Evolutionary conservation across 2,797 vertebrate species (phyloP), one percentile per base, ranked within the genome.

Genomic region (Macropodus opercularis): DNA sequence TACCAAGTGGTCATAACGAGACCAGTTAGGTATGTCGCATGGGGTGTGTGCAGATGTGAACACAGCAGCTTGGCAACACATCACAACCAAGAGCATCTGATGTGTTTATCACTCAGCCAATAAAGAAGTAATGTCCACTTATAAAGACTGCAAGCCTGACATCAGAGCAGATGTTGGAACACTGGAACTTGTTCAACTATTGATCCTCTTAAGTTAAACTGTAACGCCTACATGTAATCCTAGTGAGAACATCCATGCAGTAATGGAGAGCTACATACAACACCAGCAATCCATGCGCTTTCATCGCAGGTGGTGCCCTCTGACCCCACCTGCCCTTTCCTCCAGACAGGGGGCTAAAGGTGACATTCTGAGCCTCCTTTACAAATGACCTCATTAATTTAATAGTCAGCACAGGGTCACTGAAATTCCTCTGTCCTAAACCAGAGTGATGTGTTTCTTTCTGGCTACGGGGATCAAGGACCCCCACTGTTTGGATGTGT

Each of bases 31-130:
- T 32, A 11, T 26, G 24, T 26, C 24, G 7, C 31, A 13, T 4
- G 31, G 34, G 40, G 31, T 21, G 26, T 17, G 58, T 41, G 32
- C 1, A n/a, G 15, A 17, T 41, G 18, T 40, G 44, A 13, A 3
- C 24, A 23, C 29, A 15, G 35, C 21, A 43, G 29, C 11, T 34
- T 29, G 29, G 29, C 19, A 29, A 29, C 27, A 29, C 27, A 29
- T 29, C 27, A 9, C 8, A 27, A 26, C 1, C 10, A 19, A 58
- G 6, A 18, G 26, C 58, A 51, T 63, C 48, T 65, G 49, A 8
- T 24, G 23, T 8, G 23, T 9, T 39, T 24, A 27, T 27, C 21
- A 29, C 27, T 10, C 24, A 7, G 7, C 24, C 27, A 29, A 12
- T 31, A 31, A 32, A 32, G 4, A 10, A 12, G 27, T 10, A 29